Evolutionary conservation across 2,888 invertebrate species (phyloP), one percentile per base, ranked within the genome.

Genomic region (Drosophila differens): DNA sequence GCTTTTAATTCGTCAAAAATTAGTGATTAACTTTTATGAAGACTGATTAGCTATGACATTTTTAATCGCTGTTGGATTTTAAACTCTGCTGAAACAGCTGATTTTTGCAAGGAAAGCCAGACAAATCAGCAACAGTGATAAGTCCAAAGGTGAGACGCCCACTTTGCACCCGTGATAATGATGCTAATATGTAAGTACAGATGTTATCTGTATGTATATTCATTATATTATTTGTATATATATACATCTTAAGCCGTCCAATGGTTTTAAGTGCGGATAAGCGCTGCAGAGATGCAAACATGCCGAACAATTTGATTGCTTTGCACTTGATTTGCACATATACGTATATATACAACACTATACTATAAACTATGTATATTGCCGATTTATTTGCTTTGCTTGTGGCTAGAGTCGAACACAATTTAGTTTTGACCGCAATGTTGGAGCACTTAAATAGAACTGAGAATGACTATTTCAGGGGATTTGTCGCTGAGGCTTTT

Each of bases 191-290:
- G 14, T 28, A 22, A 41, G 30, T 35, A 35, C 28, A 44, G 51
- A 53, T 35, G 19, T 19, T 37, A 19, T 19, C 16, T 47, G 12
- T 59, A 33, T 47, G 12, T 68, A 28, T 32, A 22, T 9, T 28
- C n/a, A 28, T 47, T 47, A 4, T 53, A 47, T 25, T 16, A 37
- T 55, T 32, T 25, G 5, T 33, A 54, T 59, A 33, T 60, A 41
- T 22, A 30, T 49, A 68, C 58, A 58, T 67, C 59, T 70, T 67
- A 19, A 77, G 53, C 9, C 60, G 80, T 69, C 80, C 80, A 78
- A 83, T 70, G 76, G 80, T 72, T 61, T 58, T 62, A 22, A 67
- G 37, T 7, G 61, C 47, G 30, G 70, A 74, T 69, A 60, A 76
- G 14, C 74, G 60, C 16, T 58, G 60, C 32, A 83, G 33, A 61